Conservation (phyloP, 2,888 invertebrate species). For the Torymus auratus region DNA sequence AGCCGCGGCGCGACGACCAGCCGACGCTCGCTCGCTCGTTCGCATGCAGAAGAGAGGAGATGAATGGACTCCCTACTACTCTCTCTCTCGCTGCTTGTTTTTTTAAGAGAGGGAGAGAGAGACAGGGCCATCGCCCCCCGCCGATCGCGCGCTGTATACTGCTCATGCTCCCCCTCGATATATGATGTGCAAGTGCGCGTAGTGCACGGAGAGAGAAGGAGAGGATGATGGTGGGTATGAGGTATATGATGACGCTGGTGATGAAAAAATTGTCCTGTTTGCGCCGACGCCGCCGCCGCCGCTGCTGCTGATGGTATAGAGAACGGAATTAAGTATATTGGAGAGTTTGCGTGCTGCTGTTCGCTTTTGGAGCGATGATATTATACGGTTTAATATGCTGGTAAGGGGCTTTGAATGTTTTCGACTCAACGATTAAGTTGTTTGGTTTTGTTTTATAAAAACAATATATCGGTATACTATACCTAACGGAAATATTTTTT, state of each 20-base stretch:
- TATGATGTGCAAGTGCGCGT: too few species aligned
- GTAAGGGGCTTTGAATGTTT: too few species aligned
- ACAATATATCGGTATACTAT: neutral
- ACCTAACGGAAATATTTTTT: too few species aligned
- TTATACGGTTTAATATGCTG: too few species aligned
- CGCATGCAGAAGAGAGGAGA: conserved; percentile 10
- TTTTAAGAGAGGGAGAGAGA: neutral
- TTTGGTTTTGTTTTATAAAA: too few species aligned
- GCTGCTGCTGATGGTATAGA: too few species aligned
- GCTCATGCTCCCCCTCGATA: too few species aligned
- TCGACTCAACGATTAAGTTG: too few species aligned
- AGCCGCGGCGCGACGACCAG: conserved; percentile 4
- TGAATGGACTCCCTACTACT: conserved; percentile 44
- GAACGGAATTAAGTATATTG: too few species aligned
- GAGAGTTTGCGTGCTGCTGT: too few species aligned
- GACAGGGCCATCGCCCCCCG: conserved; percentile 29
- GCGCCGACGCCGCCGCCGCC: neutral
- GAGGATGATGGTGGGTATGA: neutral
- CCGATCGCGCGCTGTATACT: neutral
- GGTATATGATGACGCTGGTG: neutral
- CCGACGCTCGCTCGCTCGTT: conserved; percentile 4
- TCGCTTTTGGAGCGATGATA: too few species aligned
- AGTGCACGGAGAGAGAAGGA: too few species aligned
- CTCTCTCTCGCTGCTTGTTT: neutral
- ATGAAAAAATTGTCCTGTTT: neutral